Conservation (phyloP, 2,888 invertebrate genomes). For the Xylota segnis region DNA sequence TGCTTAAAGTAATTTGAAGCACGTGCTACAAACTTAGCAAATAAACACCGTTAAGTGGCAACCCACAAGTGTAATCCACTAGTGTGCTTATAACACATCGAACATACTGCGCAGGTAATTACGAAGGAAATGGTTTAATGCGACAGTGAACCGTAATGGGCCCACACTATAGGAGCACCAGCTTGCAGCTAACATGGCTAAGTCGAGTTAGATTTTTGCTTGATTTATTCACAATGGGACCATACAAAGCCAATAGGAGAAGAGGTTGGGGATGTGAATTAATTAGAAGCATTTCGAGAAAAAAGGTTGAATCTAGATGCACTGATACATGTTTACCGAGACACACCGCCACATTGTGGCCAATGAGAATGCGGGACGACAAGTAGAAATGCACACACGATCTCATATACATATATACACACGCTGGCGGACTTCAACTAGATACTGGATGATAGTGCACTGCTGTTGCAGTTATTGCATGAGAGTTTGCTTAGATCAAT, state of each 20-base stretch:
- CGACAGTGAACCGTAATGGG: conserved; percentile 11
- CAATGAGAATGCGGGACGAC: conserved; percentile 45
- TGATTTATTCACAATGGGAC: not conserved
- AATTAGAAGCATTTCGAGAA: conserved; percentile 10
- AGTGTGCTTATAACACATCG: not conserved
- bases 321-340: conserved; percentile 38
- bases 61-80: conserved; percentile 29
- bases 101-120: conserved; percentile 33
- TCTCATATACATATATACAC: no score
- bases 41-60: conserved; percentile 1
- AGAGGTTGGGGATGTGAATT: not conserved
- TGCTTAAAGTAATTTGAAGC: not conserved
- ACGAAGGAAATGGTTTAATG: conserved; percentile 33
- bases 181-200: conserved; percentile 29
- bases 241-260: no score
- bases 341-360: conserved; percentile 64
- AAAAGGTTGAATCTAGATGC: conserved; percentile 20
- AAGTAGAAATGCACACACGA: not conserved
- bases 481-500: conserved; percentile 18
- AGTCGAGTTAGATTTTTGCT: conserved; percentile 38
- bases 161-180: not conserved
- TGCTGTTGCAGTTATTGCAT: conserved; percentile 31
- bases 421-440: conserved; percentile 18
- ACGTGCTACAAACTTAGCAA: conserved; percentile 24
- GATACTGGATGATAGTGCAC: not conserved